Evolutionary conservation across 2,888 invertebrate genomes (phyloP).

Genomic region (Hirtodrosophila duncani): DNA sequence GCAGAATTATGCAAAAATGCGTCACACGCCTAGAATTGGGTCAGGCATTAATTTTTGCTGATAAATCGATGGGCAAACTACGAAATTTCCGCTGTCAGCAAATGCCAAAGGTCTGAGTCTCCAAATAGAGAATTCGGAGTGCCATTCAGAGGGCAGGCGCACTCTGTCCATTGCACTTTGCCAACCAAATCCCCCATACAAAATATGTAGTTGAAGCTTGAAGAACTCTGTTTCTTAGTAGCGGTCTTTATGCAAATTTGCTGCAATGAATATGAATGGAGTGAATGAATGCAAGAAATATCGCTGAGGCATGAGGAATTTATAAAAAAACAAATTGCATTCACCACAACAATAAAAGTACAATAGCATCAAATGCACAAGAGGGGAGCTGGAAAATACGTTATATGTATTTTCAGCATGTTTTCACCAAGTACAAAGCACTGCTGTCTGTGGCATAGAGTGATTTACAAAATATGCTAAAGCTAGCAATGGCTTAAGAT

Average conservation of each 20-base stretch:
- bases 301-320: conserved; percentile 46
- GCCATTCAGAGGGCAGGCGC: no score
- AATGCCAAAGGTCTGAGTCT: conserved; percentile 59
- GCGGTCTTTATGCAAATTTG: conserved; percentile 47
- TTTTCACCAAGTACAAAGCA: conserved; percentile 24
- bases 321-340: conserved; percentile 42
- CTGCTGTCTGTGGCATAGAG: no score
- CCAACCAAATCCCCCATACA: no score
- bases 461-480: no score
- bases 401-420: conserved; percentile 33
- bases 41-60: conserved; percentile 40
- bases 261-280: no score
- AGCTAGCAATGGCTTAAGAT: no score
- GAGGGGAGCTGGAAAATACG: not conserved
- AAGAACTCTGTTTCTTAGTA: no score
- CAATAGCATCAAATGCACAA: conserved; percentile 10
- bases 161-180: no score
- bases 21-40: conserved; percentile 58
- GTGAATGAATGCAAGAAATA: conserved; percentile 25
- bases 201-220: no score
- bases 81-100: conserved; percentile 45
- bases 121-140: no score
- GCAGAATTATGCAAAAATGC: conserved; percentile 38
- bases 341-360: conserved; percentile 31
- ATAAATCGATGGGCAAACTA: no score